Conservation (phyloP, 2,888 invertebrate species). For the Xanthorhoe designata region DNA sequence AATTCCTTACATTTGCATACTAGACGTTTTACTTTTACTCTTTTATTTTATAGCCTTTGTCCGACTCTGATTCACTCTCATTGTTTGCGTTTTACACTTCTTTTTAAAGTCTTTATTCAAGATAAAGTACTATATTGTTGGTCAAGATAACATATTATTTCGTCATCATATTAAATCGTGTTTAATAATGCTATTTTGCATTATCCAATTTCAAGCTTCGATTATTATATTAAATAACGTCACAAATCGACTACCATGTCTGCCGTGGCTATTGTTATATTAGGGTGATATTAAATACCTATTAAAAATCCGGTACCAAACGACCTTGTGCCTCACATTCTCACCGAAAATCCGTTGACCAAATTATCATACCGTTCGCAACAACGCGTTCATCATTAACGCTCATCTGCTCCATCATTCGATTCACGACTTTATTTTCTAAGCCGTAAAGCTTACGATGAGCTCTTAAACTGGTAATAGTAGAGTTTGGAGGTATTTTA, state of each 20-base stretch:
- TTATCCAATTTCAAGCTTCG: neutral
- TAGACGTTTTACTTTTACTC: conserved; percentile 39
- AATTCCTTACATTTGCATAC: conserved; percentile 44
- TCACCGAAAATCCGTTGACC: conserved; percentile 65
- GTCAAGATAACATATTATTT: neutral
- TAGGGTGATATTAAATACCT: conserved; percentile 34
- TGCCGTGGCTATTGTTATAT: conserved; percentile 27
- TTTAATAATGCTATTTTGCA: neutral
- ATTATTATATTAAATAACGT: neutral
- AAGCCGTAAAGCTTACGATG: conserved; percentile 33
- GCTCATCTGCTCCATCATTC: conserved; percentile 19
- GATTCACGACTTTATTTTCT: conserved; percentile 41
- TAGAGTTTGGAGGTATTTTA: conserved; percentile 43
- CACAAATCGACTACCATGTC: conserved; percentile 1
- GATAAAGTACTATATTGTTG: neutral
- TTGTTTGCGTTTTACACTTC: conserved; percentile 22
- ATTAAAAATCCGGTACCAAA: conserved; percentile 53
- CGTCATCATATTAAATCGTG: neutral
- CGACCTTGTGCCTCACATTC: conserved; percentile 64
- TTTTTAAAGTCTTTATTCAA: conserved; percentile 2
- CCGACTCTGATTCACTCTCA: conserved; percentile 32
- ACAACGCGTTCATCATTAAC: conserved; percentile 37
- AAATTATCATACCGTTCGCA: conserved; percentile 58
- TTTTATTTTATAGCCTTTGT: conserved; percentile 30
- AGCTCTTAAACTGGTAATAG: conserved; percentile 34